Evolutionary conservation across 2,113 vertebrate species (phyloP), one percentile per base, ranked within the genome.

Genomic region (Brachyistius frenatus): DNA sequence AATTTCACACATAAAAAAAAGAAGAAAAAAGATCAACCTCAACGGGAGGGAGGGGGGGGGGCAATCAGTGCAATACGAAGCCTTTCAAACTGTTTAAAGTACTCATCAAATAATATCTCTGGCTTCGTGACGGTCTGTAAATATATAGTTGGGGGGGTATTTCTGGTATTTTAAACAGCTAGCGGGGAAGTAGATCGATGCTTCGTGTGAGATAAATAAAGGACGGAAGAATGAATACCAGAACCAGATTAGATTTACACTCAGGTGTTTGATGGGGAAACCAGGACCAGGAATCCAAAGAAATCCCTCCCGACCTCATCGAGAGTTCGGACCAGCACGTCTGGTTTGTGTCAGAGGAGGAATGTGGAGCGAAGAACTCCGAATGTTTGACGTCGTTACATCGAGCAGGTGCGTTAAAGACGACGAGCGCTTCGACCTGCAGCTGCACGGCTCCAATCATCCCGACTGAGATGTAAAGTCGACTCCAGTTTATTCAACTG

Each of bases 151-250:
- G 10, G 23, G 14, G 14, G 32, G 14, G 36, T 41, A 33, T 62
- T 57, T 41, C 15, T 33, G n/a, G 39, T 58, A 53, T 86, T 72
- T 82, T 67, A 83, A 87, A 85, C 76, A 80, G 31, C 57, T 7
- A 30, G 9, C 0, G 7, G 39, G n/a, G 23, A 23, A 23, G 23
- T 23, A 23, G 23, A 23, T 23, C 23, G 23, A 23, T 23, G 56
- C 33, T 23, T 11, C 7, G 49, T 10, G 41, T 15, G 5, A 14
- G 10, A 50, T 30, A 3, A 54, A 47, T 63, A 67, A 63, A 47
- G 7, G 33, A 5, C 31, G 4, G 7, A 46, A 16, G 14, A 61
- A 49, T 35, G 41, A 31, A 55, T 10, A 57, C 37, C 23, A 23
- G 23, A 23, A 23, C 23, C 23, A 30, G 31, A 32, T 8, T 3